Conservation (phyloP, 2,797 vertebrate genomes). For the Masticophis lateralis region DNA sequence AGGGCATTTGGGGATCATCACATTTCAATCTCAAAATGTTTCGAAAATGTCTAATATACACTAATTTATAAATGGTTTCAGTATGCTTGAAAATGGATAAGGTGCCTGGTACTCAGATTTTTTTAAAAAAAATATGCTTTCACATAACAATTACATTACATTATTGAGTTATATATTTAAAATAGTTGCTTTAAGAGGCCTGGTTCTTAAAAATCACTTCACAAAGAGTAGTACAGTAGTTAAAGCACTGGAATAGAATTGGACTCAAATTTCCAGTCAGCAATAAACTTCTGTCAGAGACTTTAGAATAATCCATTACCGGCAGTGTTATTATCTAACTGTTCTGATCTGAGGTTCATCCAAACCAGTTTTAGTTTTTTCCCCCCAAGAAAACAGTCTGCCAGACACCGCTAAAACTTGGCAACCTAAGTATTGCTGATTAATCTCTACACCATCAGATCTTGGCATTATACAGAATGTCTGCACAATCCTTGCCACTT, state of each 20-base stretch:
- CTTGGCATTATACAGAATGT: not conserved
- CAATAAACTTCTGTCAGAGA: not conserved
- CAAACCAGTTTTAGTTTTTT: not conserved
- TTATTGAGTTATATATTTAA: not conserved
- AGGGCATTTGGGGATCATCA: not conserved
- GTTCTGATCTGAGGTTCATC: not conserved
- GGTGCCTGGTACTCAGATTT: not conserved
- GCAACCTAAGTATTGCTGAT: not conserved
- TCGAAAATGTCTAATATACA: not conserved
- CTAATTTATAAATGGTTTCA: conserved; percentile 17
- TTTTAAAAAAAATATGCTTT: not conserved
- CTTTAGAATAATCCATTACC: not conserved
- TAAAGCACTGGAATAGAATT: not conserved
- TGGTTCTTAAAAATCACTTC: not conserved
- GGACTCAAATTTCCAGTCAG: not conserved
- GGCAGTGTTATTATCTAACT: not conserved
- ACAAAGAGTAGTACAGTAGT: not conserved
- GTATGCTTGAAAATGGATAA: not conserved
- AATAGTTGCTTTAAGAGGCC: not conserved
- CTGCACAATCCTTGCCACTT: not conserved
- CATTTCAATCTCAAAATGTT: not conserved
- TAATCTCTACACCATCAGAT: not conserved
- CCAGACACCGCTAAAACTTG: not conserved
- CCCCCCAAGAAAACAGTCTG: not conserved
- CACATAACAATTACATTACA: not conserved